A percentile compares a stretch with the other conserved stretches of the same genome.
phyloP scores from a whole-genome alignment of 2,888 invertebrate species.

The Coenonympha arcania region DNA sequence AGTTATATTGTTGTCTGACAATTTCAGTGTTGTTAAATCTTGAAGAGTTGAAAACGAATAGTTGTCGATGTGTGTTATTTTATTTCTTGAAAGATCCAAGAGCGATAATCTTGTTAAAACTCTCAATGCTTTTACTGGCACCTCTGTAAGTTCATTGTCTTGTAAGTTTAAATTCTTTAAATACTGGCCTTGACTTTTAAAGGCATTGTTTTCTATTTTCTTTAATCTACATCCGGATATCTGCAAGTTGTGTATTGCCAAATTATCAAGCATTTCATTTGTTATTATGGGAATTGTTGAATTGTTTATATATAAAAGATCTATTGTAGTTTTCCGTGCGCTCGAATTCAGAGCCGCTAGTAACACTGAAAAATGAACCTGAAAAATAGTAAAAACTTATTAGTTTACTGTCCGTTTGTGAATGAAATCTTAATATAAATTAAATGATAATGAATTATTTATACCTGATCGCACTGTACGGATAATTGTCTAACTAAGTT shows the following conservation, averaged over 20 bases:
- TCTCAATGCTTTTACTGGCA: conserved; percentile 83
- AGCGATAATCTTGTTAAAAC: conserved; percentile 81
- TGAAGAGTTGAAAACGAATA: conserved; percentile 82
- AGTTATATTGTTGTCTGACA: conserved; percentile 90
- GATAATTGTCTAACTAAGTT: conserved; percentile 89
- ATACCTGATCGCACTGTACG: conserved; percentile 89
- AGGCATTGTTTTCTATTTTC: conserved; percentile 81
- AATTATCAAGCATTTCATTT: conserved; percentile 78
- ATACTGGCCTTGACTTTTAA: conserved; percentile 85
- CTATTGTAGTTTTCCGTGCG: conserved; percentile 79
- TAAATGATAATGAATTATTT: background rate
- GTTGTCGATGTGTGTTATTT: conserved; percentile 80
- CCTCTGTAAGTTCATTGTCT: conserved; percentile 84
- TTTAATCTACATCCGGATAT: conserved; percentile 86
- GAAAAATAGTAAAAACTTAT: conserved; percentile 26
- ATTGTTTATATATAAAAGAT: conserved; percentile 91
- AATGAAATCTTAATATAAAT: background rate
- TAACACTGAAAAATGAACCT: conserved; percentile 85
- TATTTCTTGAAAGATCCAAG: conserved; percentile 88
- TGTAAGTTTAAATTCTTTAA: conserved; percentile 89
- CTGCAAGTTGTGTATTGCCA: conserved; percentile 86
- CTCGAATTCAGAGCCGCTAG: conserved; percentile 81
- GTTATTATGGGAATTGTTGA: conserved; percentile 81
- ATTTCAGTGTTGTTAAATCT: conserved; percentile 84
- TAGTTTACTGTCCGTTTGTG: background rate